Evolutionary conservation across 2,113 vertebrate species (phyloP).

Genomic region (Naja naja): DNA sequence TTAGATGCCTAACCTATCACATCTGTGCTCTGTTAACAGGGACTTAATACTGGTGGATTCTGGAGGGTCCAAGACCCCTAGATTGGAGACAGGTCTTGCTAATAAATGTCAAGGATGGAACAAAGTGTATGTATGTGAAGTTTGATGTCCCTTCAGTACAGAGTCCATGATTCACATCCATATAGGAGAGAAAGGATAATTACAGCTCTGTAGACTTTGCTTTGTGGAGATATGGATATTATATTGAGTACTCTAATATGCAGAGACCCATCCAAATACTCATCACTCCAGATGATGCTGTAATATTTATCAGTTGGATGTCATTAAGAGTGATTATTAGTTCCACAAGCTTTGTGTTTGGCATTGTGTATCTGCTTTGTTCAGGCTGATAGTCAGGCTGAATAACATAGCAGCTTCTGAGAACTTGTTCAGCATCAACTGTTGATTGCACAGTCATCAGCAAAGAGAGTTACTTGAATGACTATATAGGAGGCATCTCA

Average conservation of each 20-base stretch:
- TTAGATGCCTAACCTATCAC: background rate
- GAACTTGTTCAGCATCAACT: background rate
- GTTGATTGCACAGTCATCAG: background rate
- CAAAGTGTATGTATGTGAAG: background rate
- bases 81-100: background rate
- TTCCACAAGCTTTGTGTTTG: background rate
- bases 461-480: background rate
- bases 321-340: background rate
- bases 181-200: background rate
- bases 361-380: background rate
- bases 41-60: background rate
- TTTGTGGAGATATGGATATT: background rate
- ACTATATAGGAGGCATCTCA: background rate
- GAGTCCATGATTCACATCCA: background rate
- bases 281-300: background rate
- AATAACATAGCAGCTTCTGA: background rate
- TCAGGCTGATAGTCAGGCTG: too few species aligned
- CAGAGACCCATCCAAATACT: background rate
- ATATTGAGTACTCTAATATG: background rate
- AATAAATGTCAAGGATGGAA: background rate
- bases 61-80: background rate
- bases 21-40: background rate
- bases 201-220: background rate
- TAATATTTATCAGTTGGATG: background rate
- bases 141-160: background rate